These are phyloP conservation scores for Chelon auratus DNA, from an alignment of 2,797 vertebrate species.

Conservation along the genomic window DNA sequence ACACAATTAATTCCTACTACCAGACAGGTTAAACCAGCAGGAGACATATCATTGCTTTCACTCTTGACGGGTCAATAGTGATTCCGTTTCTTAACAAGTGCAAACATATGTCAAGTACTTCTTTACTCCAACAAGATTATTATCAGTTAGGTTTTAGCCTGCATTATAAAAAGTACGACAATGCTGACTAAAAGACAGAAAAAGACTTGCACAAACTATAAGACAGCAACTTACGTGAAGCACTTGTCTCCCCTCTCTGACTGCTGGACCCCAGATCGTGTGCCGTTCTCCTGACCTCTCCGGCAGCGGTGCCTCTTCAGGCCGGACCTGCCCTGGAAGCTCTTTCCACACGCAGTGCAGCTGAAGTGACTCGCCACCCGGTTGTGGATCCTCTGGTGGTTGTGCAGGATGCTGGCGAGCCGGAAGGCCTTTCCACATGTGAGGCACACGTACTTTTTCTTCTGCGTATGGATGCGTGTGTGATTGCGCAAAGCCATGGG, in stretches of 20 bases:
- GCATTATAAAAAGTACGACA: not conserved
- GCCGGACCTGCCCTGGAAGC: constrained; percentile 86
- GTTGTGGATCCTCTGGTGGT: constrained; percentile 87
- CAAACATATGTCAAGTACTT: constrained; percentile 7
- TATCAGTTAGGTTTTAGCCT: not conserved
- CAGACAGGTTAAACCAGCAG: not conserved
- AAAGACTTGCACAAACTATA: constrained; percentile 9
- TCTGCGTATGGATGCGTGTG: constrained; percentile 85
- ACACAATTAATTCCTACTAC: constrained; percentile 30
- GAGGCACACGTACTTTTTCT: constrained; percentile 86
- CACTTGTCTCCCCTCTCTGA: constrained; percentile 80
- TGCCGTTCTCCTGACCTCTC: constrained; percentile 52
- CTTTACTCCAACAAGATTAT: not conserved
- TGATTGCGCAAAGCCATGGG: constrained; percentile 87
- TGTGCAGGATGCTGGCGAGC: constrained; percentile 86
- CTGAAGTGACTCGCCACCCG: constrained; percentile 80
- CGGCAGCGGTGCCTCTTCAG: constrained; percentile 85
- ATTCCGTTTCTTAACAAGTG: not conserved
- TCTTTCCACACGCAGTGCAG: constrained; percentile 87
- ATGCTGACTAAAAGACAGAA: not conserved
- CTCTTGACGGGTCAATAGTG: not conserved
- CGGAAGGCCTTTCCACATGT: constrained; percentile 89
- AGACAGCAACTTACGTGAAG: constrained; percentile 82
- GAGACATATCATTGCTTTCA: too few species aligned
- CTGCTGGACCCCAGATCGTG: constrained; percentile 55